Conservation (phyloP, 2,888 invertebrate genomes). For the Lithophane ornitopus region DNA sequence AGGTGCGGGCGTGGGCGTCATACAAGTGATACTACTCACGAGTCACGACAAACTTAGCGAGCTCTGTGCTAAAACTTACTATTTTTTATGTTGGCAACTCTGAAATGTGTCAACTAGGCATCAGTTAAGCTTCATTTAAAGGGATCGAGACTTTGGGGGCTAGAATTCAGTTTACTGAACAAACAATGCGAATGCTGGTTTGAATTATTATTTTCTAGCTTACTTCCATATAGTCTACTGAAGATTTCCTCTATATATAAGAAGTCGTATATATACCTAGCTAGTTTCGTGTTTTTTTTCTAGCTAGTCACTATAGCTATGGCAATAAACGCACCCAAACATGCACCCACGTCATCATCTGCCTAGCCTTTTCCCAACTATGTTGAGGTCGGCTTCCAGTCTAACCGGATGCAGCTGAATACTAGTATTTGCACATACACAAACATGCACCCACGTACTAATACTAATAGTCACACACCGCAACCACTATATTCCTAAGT, state of each 20-base stretch:
- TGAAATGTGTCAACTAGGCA: not conserved
- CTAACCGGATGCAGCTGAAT: too few species aligned
- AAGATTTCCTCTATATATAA: too few species aligned
- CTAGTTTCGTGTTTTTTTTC: not conserved
- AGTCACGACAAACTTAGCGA: slow-evolving; percentile 10
- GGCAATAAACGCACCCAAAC: slow-evolving; percentile 6
- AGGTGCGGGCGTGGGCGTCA: slow-evolving; percentile 42
- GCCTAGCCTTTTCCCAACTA: too few species aligned
- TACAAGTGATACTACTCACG: slow-evolving; percentile 35
- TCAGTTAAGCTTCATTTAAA: too few species aligned
- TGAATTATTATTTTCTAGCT: too few species aligned
- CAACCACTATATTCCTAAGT: not conserved
- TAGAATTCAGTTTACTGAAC: too few species aligned
- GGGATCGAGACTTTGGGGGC: too few species aligned
- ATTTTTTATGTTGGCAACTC: slow-evolving; percentile 12
- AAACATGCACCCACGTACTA: slow-evolving; percentile 3
- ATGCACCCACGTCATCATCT: slow-evolving; percentile 11
- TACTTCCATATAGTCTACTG: too few species aligned
- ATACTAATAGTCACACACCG: not conserved
- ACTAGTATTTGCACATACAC: too few species aligned
- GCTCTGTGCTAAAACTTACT: slow-evolving; percentile 14
- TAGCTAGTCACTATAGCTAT: not conserved
- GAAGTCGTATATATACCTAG: not conserved
- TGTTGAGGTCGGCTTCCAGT: too few species aligned
- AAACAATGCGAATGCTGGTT: too few species aligned